These are phyloP conservation scores for Dicentrarchus labrax DNA, from an alignment of 2,113 vertebrate species.

Conservation along the genomic window DNA sequence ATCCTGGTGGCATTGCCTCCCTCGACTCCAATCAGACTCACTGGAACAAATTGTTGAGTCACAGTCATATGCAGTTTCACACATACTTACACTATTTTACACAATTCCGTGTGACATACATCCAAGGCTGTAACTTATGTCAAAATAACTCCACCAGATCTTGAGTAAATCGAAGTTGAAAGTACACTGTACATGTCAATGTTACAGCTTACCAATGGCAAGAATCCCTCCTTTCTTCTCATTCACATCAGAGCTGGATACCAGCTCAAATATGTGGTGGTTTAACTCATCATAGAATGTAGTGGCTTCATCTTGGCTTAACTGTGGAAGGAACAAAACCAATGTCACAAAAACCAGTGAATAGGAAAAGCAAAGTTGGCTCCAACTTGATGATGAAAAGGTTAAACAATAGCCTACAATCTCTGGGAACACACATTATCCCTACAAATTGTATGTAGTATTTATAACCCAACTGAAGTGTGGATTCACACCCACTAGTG, in stretches of 20 bases:
- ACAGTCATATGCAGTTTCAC: not conserved
- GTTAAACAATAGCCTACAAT: too few species aligned
- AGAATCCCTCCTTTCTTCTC: constrained; percentile 99
- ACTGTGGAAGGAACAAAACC: constrained; percentile 78
- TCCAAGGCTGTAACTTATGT: not conserved
- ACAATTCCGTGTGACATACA: not conserved
- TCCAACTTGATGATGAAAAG: not conserved
- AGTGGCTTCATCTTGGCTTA: constrained; percentile 98
- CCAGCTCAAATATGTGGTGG: constrained; percentile 98
- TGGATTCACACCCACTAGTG: not conserved
- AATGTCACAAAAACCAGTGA: not conserved
- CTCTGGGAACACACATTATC: too few species aligned
- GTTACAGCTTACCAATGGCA: constrained; percentile 90
- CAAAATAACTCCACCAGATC: not conserved
- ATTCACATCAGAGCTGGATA: constrained; percentile 98
- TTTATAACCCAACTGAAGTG: not conserved
- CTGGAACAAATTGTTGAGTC: constrained; percentile 77
- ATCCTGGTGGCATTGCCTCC: constrained; percentile 97
- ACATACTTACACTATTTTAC: too few species aligned
- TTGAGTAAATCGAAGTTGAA: not conserved
- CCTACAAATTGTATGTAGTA: not conserved
- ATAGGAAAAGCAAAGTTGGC: not conserved
- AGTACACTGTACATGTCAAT: not conserved
- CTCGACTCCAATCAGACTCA: constrained; percentile 97
- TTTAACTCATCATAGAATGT: constrained; percentile 98